These are phyloP conservation scores for Cebidichthys violaceus DNA, from an alignment of 2,113 vertebrate genomes.

Conservation along the genomic window DNA sequence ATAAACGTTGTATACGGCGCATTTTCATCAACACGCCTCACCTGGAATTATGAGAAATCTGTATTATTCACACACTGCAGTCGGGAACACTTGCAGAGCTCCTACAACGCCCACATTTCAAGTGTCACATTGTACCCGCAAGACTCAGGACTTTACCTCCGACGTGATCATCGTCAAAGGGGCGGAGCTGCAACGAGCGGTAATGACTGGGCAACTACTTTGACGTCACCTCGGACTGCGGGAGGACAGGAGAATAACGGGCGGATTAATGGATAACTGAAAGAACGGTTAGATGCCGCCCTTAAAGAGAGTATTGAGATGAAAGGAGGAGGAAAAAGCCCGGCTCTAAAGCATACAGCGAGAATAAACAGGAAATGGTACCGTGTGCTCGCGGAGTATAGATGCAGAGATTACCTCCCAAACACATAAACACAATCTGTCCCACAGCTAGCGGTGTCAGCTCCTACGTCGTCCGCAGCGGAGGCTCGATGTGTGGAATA, in stretches of 20 bases:
- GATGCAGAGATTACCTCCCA: constrained; percentile 17
- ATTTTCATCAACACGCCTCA: not conserved
- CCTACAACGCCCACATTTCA: not conserved
- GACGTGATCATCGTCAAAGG: not conserved
- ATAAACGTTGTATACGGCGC: not conserved
- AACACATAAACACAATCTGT: constrained; percentile 46
- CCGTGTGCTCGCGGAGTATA: not conserved
- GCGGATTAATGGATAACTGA: not conserved
- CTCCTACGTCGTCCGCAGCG: constrained; percentile 16
- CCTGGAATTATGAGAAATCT: not conserved
- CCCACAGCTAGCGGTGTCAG: constrained; percentile 18
- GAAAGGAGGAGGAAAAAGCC: not conserved
- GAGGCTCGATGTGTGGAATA: not conserved
- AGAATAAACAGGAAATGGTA: not conserved
- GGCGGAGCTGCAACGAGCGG: not conserved
- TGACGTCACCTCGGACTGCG: not conserved
- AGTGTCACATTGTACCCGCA: not conserved
- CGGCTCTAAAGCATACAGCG: not conserved
- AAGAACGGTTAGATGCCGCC: not conserved
- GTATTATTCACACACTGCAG: not conserved
- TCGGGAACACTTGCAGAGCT: not conserved
- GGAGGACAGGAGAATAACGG: not conserved
- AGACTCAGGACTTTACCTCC: not conserved
- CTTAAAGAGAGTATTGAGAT: not conserved
- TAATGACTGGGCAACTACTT: not conserved